phyloP scores from a whole-genome alignment of 2,888 invertebrate genomes.

The Trachelus stipa region DNA sequence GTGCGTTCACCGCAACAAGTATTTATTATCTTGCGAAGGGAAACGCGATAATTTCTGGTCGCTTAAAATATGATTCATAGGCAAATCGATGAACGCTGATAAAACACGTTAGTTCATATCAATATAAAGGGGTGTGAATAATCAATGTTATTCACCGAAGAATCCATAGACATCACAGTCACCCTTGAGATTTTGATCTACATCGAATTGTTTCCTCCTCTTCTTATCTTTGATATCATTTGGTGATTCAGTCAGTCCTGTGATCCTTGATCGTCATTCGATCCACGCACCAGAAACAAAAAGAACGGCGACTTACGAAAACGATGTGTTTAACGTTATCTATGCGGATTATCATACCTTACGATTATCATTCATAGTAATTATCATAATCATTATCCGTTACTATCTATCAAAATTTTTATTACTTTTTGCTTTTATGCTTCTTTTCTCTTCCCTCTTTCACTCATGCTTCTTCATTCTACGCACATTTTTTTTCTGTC shows the following conservation, averaged over 20 bases:
- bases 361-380: conserved; percentile 26
- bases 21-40: neutral
- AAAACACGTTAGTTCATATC: neutral
- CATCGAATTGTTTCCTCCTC: neutral
- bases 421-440: conserved; percentile 18
- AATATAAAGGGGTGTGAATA: neutral
- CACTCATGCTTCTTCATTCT: conserved; percentile 6
- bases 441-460: conserved; percentile 19
- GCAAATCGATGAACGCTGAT: neutral
- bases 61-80: neutral
- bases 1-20: neutral
- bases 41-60: neutral
- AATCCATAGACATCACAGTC: neutral
- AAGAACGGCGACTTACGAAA: neutral
- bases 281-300: neutral
- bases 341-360: conserved; percentile 4
- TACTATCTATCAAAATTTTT: conserved; percentile 31
- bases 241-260: neutral
- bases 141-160: neutral
- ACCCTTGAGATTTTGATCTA: neutral
- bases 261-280: conserved; percentile 1
- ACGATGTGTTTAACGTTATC: conserved; percentile 1
- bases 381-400: conserved; percentile 33
- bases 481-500: no score
- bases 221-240: neutral